These are phyloP conservation scores for Rhyacichthys aspro DNA, from an alignment of 2,797 vertebrate genomes.

Conservation along the genomic window DNA sequence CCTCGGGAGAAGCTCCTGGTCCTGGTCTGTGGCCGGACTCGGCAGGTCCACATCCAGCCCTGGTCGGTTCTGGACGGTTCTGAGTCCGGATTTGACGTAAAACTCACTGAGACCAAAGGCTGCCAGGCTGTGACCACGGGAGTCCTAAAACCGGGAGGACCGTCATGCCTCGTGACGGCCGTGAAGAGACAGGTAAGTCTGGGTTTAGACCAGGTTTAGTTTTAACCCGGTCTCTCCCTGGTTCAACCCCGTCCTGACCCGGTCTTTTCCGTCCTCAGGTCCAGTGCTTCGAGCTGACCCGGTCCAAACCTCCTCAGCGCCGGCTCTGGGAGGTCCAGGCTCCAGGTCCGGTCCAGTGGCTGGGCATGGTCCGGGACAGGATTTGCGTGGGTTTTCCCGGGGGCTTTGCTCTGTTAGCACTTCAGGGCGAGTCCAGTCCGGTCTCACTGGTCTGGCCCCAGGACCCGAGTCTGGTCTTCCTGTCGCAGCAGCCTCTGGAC, in stretches of 20 bases:
- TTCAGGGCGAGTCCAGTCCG: conserved; percentile 92
- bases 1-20: conserved; percentile 89
- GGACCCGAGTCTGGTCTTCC: conserved; percentile 92
- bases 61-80: conserved; percentile 91
- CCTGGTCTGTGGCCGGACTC: conserved; percentile 91
- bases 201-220: background rate
- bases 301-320: conserved; percentile 87
- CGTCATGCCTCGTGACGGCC: conserved; percentile 88
- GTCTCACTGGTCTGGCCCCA: conserved; percentile 90
- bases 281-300: conserved; percentile 91
- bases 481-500: conserved; percentile 90
- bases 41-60: conserved; percentile 90
- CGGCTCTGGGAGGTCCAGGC: conserved; percentile 90
- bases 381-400: conserved; percentile 95
- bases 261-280: conserved; percentile 71
- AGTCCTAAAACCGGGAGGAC: conserved; percentile 80
- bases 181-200: conserved; percentile 83
- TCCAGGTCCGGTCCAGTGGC: conserved; percentile 90
- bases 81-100: conserved; percentile 86
- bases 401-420: conserved; percentile 92
- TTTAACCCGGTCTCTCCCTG: background rate
- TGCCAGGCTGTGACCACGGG: conserved; percentile 90
- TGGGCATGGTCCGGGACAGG: conserved; percentile 88
- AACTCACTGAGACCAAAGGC: conserved; percentile 93
- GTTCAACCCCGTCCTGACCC: background rate